Evolutionary conservation across 2,888 invertebrate genomes (phyloP).

Genomic region (Bembecia ichneumoniformis): DNA sequence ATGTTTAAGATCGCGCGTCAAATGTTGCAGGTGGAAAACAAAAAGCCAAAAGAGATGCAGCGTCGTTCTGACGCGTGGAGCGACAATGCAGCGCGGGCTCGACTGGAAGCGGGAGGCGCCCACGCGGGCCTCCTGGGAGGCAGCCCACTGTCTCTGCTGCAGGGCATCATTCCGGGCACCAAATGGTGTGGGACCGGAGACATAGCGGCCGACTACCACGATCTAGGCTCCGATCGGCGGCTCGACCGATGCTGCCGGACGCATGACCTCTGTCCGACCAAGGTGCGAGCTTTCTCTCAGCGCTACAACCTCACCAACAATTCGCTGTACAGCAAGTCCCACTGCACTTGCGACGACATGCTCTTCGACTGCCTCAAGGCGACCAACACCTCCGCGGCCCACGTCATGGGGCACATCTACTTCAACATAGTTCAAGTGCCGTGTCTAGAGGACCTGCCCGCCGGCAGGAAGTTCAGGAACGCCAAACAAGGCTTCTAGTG

Average conservation of each 20-base stretch:
- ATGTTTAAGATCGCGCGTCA: too few species aligned
- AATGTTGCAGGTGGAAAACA: constrained; percentile 50
- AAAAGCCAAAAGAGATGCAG: constrained; percentile 33
- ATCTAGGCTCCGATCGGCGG: constrained; percentile 80
- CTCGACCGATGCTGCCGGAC: constrained; percentile 90
- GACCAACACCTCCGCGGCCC: constrained; percentile 80
- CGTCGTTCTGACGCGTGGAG: constrained; percentile 17
- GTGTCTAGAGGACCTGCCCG: constrained; percentile 75
- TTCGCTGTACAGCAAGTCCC: constrained; percentile 89
- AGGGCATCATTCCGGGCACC: constrained; percentile 86
- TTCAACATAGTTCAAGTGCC: constrained; percentile 86
- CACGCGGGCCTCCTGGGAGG: constrained; percentile 69
- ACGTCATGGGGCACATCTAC: constrained; percentile 86
- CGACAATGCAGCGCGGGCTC: constrained; percentile 32
- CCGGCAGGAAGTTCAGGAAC: constrained; percentile 57
- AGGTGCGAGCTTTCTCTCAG: constrained; percentile 77
- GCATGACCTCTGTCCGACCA: constrained; percentile 92
- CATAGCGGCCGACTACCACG: constrained; percentile 86
- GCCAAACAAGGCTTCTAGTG: constrained; percentile 68
- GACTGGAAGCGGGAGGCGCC: constrained; percentile 46
- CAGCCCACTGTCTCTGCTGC: constrained; percentile 79
- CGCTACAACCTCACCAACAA: constrained; percentile 89
- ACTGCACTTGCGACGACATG: constrained; percentile 89
- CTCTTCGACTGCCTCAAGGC: constrained; percentile 86
- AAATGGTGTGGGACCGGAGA: constrained; percentile 96